A percentile compares a stretch with the other conserved stretches of the same genome.
Evolutionary conservation across 2,888 invertebrate genomes (phyloP).

Genomic region (Microdon myrmicae): DNA sequence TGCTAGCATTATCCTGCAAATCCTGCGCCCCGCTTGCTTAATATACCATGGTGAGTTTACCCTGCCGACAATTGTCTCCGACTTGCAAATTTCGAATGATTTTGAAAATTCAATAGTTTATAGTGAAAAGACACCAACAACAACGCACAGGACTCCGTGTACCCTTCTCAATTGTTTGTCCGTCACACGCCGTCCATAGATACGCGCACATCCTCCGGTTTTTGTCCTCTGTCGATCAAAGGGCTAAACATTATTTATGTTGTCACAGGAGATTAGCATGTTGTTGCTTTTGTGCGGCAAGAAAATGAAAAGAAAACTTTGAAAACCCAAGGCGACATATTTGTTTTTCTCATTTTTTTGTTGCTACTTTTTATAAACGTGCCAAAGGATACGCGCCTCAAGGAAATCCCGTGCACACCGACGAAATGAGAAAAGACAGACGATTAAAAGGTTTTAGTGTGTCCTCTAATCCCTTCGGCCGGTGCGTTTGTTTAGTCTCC

Average conservation of each 20-base stretch:
- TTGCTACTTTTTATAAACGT: constrained; percentile 11
- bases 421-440: constrained; percentile 21
- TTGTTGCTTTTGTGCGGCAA: constrained; percentile 32
- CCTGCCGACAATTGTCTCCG: constrained; percentile 38
- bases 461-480: constrained; percentile 20
- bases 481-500: constrained; percentile 27
- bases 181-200: too few species aligned
- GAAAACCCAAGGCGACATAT: constrained; percentile 25
- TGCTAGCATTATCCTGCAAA: constrained; percentile 44
- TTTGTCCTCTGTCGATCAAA: constrained; percentile 36
- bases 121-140: too few species aligned
- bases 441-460: constrained; percentile 44
- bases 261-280: constrained; percentile 51
- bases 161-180: too few species aligned
- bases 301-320: constrained; percentile 46
- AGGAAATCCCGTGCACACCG: constrained; percentile 1
- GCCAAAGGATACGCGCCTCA: constrained; percentile 16
- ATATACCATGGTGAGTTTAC: constrained; percentile 23
- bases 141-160: too few species aligned
- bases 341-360: constrained; percentile 5
- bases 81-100: constrained; percentile 42
- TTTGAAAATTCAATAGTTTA: constrained; percentile 15
- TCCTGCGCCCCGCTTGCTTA: constrained; percentile 1
- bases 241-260: constrained; percentile 51
- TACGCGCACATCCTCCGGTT: too few species aligned